These are phyloP conservation scores for Drosophila simulans DNA, from an alignment of 1,140 invertebrate genomes.

Conservation along the genomic window DNA sequence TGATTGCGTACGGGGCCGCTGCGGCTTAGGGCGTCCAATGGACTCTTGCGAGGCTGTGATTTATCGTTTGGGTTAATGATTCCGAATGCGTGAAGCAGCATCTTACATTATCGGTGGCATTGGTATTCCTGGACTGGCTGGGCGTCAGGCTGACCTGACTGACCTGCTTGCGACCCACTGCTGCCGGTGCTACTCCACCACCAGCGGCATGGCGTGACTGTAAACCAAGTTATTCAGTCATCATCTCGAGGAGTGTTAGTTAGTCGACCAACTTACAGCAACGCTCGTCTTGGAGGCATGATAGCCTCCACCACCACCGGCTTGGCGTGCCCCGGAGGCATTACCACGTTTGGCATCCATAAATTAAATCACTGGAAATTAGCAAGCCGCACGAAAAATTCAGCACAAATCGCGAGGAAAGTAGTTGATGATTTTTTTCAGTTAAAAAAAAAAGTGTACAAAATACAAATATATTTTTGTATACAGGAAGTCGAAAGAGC, in stretches of 20 bases:
- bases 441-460: slow-evolving; percentile 36
- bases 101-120: slow-evolving; percentile 58
- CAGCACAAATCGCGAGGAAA: slow-evolving; percentile 41
- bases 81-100: not conserved
- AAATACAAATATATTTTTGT: slow-evolving; percentile 39
- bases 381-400: slow-evolving; percentile 48
- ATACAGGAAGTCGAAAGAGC: slow-evolving; percentile 17
- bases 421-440: slow-evolving; percentile 9
- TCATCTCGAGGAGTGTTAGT: not conserved
- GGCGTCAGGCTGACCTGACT: slow-evolving; percentile 76
- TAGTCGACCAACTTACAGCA: slow-evolving; percentile 56
- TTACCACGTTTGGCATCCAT: slow-evolving; percentile 66
- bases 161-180: slow-evolving; percentile 47
- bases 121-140: slow-evolving; percentile 57
- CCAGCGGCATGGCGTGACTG: slow-evolving; percentile 53
- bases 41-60: slow-evolving; percentile 66
- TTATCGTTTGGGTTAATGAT: not conserved
- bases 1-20: slow-evolving; percentile 41
- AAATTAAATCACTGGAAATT: slow-evolving; percentile 56
- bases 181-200: not conserved
- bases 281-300: slow-evolving; percentile 65
- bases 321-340: slow-evolving; percentile 54
- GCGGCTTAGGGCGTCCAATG: slow-evolving; percentile 74
- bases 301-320: slow-evolving; percentile 8
- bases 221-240: slow-evolving; percentile 30